Conservation (phyloP, 2,888 invertebrate species). For the Galeopsomyia nigrocyanea region DNA sequence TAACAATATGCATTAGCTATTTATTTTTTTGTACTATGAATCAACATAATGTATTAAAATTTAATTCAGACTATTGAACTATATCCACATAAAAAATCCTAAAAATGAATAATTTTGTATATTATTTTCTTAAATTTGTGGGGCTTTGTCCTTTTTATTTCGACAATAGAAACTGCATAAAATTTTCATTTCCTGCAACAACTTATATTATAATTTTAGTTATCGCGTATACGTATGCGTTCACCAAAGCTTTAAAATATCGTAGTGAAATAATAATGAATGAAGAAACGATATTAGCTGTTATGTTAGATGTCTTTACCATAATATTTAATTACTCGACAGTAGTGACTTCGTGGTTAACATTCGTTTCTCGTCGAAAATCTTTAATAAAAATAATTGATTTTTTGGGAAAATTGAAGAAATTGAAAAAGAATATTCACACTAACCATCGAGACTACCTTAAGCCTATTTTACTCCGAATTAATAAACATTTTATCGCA, state of each 20-base stretch:
- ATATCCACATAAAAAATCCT: too few relatives aligned
- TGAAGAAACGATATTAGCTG: conserved; percentile 9
- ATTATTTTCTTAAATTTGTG: conserved; percentile 9
- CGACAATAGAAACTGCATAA: background rate
- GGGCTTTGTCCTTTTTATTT: conserved; percentile 6
- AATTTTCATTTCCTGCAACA: background rate
- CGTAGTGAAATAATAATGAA: background rate
- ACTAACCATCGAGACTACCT: background rate
- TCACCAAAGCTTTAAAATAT: background rate
- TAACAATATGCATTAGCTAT: too few relatives aligned
- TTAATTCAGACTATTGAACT: too few relatives aligned
- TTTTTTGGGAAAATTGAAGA: background rate
- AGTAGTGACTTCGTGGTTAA: background rate
- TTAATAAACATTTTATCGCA: too few relatives aligned
- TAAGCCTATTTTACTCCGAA: background rate
- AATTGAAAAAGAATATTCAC: background rate
- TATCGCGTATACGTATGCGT: background rate
- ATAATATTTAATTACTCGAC: background rate
- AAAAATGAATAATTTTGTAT: background rate
- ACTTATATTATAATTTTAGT: conserved; percentile 3
- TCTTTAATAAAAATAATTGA: background rate
- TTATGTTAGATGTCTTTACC: background rate
- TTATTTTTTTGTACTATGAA: too few relatives aligned
- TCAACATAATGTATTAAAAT: too few relatives aligned
- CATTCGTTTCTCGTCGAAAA: background rate